Base-by-base conservation (phyloP, 2,888 invertebrate species). In the Fragum whitleyi region DNA sequence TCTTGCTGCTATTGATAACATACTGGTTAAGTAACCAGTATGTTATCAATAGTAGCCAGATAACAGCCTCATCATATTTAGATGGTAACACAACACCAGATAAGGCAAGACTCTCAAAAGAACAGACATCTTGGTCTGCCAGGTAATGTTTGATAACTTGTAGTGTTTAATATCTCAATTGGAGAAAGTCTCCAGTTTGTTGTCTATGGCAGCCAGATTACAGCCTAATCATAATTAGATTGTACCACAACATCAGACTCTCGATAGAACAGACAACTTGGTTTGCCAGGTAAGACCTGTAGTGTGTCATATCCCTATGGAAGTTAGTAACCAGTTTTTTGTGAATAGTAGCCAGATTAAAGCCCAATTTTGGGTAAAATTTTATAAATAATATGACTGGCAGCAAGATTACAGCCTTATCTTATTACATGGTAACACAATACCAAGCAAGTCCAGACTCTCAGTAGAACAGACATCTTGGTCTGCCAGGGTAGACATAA, bases 91-190 rank as follows among this genome's bases (percentile, higher is more conserved):
- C n/a, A n/a, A n/a, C n/a, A n/a, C 76, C 26, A 39, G 65, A 42
- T 23, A 74, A 55, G 79, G 69, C 23, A 36, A 62, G 61, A 42
- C 67, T 62, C 47, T 65, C 42, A 28, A 67, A 32, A n/a, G 39
- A 67, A 65, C 21, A 47, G 53, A 47, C 72, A 67, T 59, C 73
- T 7, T 77, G 77, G 77, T 59, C 77, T 11, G 73, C 76, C 32
- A 47, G 76, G 65, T 77, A 74, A 70, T 61, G 28, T 6, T 55
- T 39, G 6, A 39, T n/a, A n/a, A n/a, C n/a, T n/a, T n/a, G n/a
- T n/a, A n/a, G n/a, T n/a, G n/a, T n/a, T n/a, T n/a, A n/a, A n/a
- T n/a, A n/a, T n/a, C n/a, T n/a, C n/a, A n/a, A n/a, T n/a, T n/a
- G n/a, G n/a, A n/a, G n/a, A n/a, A n/a, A n/a, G n/a, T n/a, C n/a